Evolutionary conservation across 2,888 invertebrate species (phyloP).

Genomic region (Drosophila suboccidentalis): DNA sequence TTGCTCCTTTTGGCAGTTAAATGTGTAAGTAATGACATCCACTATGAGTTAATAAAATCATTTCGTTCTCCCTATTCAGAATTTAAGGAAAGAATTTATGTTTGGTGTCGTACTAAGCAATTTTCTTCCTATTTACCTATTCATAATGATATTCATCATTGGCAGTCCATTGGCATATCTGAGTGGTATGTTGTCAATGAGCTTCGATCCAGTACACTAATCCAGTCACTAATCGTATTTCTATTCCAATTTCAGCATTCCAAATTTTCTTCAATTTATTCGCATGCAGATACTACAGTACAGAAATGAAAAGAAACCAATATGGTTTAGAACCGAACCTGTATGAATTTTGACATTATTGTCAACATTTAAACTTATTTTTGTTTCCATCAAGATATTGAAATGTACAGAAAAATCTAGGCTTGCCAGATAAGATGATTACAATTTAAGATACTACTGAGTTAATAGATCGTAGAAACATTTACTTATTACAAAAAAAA

Average conservation of each 20-base stretch:
- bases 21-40: background rate
- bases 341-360: background rate
- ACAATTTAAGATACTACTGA: background rate
- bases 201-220: background rate
- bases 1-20: background rate
- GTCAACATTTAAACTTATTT: background rate
- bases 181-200: background rate
- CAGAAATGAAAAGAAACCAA: background rate
- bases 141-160: too few species aligned
- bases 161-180: too few species aligned
- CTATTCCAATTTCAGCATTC: background rate
- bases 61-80: background rate
- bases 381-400: background rate
- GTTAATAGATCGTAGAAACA: background rate
- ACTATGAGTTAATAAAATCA: too few species aligned
- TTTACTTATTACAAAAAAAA: too few species aligned
- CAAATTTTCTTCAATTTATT: conserved; percentile 3
- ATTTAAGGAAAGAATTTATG: conserved; percentile 1
- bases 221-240: too few species aligned
- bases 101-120: background rate
- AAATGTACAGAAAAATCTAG: background rate
- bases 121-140: too few species aligned
- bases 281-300: conserved; percentile 11
- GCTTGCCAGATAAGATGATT: background rate
- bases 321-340: background rate